A percentile compares a stretch with the other conserved stretches of the same genome.
Conservation (phyloP, 2,797 vertebrate species). For the Okamejei kenojei region DNA sequence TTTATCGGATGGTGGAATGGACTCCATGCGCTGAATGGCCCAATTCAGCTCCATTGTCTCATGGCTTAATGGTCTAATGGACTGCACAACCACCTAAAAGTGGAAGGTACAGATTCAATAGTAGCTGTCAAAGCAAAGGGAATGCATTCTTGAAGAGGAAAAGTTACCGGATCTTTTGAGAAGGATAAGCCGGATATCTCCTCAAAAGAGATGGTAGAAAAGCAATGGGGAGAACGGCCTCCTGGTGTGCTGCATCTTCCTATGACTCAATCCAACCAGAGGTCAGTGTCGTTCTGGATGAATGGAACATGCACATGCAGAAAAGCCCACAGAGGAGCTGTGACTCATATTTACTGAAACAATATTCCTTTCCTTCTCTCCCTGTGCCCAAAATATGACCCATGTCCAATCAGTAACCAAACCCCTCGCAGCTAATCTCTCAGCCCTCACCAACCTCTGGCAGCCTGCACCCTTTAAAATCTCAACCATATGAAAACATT, state of each 20-base stretch:
- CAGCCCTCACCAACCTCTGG: not conserved
- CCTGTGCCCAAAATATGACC: constrained; percentile 12
- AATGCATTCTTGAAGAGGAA: not conserved
- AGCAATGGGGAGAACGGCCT: not conserved
- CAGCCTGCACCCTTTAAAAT: not conserved
- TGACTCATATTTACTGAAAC: constrained; percentile 7
- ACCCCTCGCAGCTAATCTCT: constrained; percentile 18
- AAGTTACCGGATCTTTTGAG: not conserved
- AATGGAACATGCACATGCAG: not conserved
- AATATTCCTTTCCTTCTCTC: not conserved
- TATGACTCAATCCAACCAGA: not conserved
- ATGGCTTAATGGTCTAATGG: no score
- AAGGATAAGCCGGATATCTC: not conserved
- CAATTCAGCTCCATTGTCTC: no score
- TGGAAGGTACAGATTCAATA: not conserved
- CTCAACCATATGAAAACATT: constrained; percentile 27
- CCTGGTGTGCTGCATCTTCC: not conserved
- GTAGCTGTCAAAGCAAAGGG: not conserved
- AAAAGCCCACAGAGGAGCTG: not conserved
- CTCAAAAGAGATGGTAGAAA: not conserved
- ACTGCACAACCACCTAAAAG: no score
- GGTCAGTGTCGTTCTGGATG: not conserved
- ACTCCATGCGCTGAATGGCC: no score
- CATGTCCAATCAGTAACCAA: constrained; percentile 25
- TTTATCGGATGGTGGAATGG: no score